A percentile compares a stretch with the other conserved stretches of the same genome.
phyloP scores from a whole-genome alignment of 2,797 vertebrate species.

The Falco berigora region DNA sequence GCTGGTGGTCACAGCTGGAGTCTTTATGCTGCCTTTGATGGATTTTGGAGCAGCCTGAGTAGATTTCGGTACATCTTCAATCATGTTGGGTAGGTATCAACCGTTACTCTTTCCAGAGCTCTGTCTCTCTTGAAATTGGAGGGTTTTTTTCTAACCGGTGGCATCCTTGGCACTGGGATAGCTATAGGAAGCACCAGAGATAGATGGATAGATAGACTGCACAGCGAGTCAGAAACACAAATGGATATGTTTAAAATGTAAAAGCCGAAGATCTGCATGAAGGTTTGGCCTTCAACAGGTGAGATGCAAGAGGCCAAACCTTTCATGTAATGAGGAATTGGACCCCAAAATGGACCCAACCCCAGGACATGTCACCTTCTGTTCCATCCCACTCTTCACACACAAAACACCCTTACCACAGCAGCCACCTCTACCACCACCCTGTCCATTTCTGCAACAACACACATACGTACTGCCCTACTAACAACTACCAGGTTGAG shows the following conservation, averaged over 20 bases:
- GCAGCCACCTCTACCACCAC: background rate
- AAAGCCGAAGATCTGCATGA: background rate
- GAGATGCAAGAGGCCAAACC: background rate
- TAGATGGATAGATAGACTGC: background rate
- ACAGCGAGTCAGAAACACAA: background rate
- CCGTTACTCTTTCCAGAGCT: background rate
- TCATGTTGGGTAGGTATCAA: background rate
- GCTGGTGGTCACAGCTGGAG: conserved; percentile 39
- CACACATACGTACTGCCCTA: background rate
- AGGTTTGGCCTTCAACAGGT: background rate
- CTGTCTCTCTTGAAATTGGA: background rate
- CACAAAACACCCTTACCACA: background rate
- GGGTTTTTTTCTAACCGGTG: background rate
- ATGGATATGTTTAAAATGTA: background rate
- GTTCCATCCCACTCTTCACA: background rate
- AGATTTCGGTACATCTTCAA: conserved; percentile 30
- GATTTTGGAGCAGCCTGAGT: background rate
- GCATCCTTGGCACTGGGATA: background rate
- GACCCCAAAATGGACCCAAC: background rate
- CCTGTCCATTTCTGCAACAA: background rate
- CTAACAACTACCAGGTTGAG: background rate
- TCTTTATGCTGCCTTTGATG: conserved; percentile 24
- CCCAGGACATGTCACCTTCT: background rate
- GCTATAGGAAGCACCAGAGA: background rate
- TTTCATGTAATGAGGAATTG: background rate